Evolutionary conservation across 2,113 vertebrate species (phyloP), one percentile per base, ranked within the genome.

Genomic region (Tragulus kanchil): DNA sequence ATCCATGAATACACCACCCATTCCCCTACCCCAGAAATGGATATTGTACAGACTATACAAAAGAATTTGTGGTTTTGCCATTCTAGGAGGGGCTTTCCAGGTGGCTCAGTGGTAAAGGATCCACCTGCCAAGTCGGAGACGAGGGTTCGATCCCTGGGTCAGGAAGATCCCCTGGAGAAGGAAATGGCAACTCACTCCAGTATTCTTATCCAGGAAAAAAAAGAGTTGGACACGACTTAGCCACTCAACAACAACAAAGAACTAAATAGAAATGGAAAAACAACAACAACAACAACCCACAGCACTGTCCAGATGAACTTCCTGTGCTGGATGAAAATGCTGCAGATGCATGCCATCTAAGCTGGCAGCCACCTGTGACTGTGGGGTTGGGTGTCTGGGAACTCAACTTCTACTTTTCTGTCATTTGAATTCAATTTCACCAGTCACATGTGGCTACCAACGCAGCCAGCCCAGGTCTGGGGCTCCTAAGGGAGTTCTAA

Each of bases 371-470:
- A 26, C 17, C 11, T 7, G 17, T 5, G 23, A 10, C 78, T 1
- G 0, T 6, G 21, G 31, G 9, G 36, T 21, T 3, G 0, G 0
- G 42, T 1, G 0, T 25, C 36, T 15, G 17, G 7, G 64, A 28
- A 13, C n/a, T 10, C 25, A 52, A 23, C 65, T 50, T 42, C 8
- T 6, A n/a, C 36, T 42, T 45, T 71, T 25, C 5, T 28, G 48
- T 82, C 64, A 7, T 78, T 62, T 23, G n/a, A 36, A 23, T 59
- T 45, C 42, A 9, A 52, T 56, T 45, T 45, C 54, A 45, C 25
- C 6, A 19, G 23, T 69, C 45, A 13, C 45, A 0, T 3, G 6
- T 28, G 79, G 54, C 71, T 3, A 0, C 36, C 36, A 2, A 36
- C 36, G 2, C 36, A 36, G 36, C 36, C 36, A 36, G 36, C 36